Evolutionary conservation across 2,113 vertebrate species (phyloP), one percentile per base, ranked within the genome.

Genomic region (Nothobranchius furzeri): DNA sequence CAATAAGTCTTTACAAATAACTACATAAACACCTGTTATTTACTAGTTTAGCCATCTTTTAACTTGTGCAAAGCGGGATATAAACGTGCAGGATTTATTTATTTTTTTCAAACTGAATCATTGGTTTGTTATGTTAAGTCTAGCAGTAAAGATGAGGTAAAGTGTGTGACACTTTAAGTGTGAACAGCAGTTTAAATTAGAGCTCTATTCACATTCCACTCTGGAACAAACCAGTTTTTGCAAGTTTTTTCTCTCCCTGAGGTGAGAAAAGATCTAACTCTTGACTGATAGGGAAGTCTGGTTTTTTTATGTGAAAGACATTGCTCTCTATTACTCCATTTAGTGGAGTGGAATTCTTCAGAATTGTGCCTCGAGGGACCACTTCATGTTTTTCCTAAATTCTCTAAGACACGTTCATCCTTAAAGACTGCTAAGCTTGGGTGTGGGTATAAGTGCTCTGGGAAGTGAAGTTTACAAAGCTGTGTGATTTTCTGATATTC

Each of bases 161-260:
- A 57, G n/a, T 17, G 17, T 40, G 15, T 54, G 25, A 14, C 54
- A 17, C 14, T 10, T 11, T 3, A 12, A 52, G 60, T 78, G 46
- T 64, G 43, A 74, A 54, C 24, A 35, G 48, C 13, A 35, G n/a
- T 25, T 78, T n/a, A 56, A 60, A 12, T 37, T 12, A 49, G 20
- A 81, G 78, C 62, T 64, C 52, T 59, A 60, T 60, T 68, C 56
- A 72, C 76, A 86, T 88, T 84, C 84, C 75, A 11, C 60, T 63
- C 67, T 24, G 67, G 71, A 81, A 53, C 42, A 47, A 79, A 73
- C 81, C 64, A 81, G 76, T 84, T 53, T 75, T 81, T 76, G 60
- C 82, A 75, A 62, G 76, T 81, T 66, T 7, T 35, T 4, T 42
- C 35, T 8, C 4, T 73, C 76, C 64, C 72, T 65, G 25, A 57